These are phyloP conservation scores for Cotesia chilonis DNA, from an alignment of 1,140 invertebrate species.

Conservation along the genomic window DNA sequence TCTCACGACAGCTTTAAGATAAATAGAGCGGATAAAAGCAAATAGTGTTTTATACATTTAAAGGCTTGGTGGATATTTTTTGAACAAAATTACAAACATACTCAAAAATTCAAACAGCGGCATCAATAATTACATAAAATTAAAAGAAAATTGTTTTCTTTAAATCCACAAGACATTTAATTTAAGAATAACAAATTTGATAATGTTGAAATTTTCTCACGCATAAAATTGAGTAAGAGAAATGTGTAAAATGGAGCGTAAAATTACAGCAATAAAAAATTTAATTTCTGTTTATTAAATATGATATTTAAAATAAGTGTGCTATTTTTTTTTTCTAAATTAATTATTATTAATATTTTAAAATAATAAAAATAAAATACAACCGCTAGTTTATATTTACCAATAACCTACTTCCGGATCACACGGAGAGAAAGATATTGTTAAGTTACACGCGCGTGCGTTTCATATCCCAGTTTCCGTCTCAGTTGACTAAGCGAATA, in stretches of 20 bases:
- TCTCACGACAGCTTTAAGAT: not conserved
- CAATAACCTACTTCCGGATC: slow-evolving; percentile 45
- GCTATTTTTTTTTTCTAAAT: no score
- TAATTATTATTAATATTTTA: not conserved
- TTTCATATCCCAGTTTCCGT: slow-evolving; percentile 46
- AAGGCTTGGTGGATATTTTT: not conserved
- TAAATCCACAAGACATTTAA: no score
- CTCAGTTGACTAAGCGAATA: slow-evolving; percentile 45
- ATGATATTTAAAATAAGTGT: no score
- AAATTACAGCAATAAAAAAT: no score
- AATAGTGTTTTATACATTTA: not conserved
- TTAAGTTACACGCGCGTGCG: slow-evolving; percentile 37
- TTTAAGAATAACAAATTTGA: no score
- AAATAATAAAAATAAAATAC: not conserved
- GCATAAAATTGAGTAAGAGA: no score
- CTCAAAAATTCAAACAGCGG: no score
- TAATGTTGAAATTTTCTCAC: no score
- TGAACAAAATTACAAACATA: not conserved
- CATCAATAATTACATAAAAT: no score
- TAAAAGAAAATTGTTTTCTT: no score
- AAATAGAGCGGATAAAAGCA: slow-evolving; percentile 3
- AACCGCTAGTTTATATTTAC: not conserved
- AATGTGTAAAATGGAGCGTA: no score
- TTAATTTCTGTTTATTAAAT: no score
- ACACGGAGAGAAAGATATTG: slow-evolving; percentile 17